These are phyloP conservation scores for Astreopora myriophthalma DNA, from an alignment of 64 coral and sea anemone species.

Conservation along the genomic window DNA sequence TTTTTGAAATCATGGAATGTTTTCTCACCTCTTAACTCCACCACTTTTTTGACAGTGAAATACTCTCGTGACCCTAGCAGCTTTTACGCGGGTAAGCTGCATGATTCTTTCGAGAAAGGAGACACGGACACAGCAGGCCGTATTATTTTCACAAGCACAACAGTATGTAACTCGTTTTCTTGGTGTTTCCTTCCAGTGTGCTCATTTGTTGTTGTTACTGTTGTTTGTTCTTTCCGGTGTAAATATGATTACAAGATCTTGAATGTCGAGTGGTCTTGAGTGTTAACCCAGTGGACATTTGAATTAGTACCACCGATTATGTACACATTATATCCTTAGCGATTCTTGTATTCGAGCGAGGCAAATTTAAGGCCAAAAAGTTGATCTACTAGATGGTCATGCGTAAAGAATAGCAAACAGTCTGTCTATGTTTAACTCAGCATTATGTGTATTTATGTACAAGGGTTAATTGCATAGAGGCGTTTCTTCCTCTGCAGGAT, in stretches of 20 bases:
- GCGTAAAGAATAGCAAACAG: neutral
- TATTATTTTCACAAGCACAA: constrained; percentile 44
- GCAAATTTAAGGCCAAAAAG: too few species aligned
- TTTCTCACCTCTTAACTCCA: neutral
- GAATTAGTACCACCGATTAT: too few species aligned
- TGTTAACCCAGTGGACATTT: too few species aligned
- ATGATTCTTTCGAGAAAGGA: constrained; percentile 6
- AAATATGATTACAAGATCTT: too few species aligned
- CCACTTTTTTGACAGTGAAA: constrained; percentile 20
- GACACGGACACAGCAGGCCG: constrained; percentile 48
- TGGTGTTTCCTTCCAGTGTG: neutral
- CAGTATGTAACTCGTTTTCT: neutral
- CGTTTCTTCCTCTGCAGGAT: neutral
- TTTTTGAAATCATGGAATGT: neutral
- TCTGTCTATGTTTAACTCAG: neutral
- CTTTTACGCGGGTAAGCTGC: constrained; percentile 41
- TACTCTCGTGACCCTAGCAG: constrained; percentile 19
- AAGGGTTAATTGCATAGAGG: neutral
- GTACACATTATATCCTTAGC: neutral
- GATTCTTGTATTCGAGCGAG: neutral
- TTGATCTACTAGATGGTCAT: too few species aligned
- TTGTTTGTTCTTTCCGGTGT: too few species aligned
- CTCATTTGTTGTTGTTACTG: neutral
- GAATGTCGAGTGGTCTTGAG: too few species aligned
- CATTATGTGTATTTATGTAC: neutral